Conservation (phyloP, 1,140 invertebrate species). For the Rhagoletis zephyria region DNA sequence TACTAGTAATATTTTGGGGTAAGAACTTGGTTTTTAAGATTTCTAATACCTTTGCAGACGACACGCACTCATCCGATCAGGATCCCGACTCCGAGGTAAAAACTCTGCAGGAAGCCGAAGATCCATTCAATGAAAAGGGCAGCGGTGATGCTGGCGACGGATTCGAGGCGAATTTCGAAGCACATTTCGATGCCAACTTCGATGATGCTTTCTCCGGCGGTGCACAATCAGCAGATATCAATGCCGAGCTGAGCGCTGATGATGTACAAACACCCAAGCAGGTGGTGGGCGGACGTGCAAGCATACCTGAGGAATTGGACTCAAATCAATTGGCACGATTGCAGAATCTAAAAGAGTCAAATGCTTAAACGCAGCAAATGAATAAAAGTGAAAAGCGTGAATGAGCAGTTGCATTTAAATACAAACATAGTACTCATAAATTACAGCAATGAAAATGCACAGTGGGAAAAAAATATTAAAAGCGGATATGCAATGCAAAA, state of each 20-base stretch:
- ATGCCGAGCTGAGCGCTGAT: conserved; percentile 58
- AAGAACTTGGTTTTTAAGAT: too few species aligned
- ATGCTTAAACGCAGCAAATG: conserved; percentile 78
- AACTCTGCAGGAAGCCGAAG: conserved; percentile 65
- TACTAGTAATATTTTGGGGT: too few species aligned
- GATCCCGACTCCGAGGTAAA: conserved; percentile 66
- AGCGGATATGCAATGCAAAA: too few species aligned
- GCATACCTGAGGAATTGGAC: conserved; percentile 88
- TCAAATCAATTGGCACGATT: conserved; percentile 87
- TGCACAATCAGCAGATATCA: conserved; percentile 63
- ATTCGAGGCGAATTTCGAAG: conserved; percentile 70
- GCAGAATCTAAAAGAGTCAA: conserved; percentile 89
- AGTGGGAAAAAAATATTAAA: too few species aligned
- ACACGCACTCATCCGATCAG: conserved; percentile 63
- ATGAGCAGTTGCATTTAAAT: background rate
- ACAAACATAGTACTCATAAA: background rate
- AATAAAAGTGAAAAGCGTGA: too few species aligned
- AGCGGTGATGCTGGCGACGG: conserved; percentile 58
- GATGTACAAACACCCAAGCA: conserved; percentile 77
- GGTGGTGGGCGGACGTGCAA: conserved; percentile 81
- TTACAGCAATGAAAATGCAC: too few species aligned
- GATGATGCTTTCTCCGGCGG: conserved; percentile 70
- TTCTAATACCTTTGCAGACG: conserved; percentile 62
- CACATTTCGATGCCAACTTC: conserved; percentile 66
- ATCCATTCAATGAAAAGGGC: conserved; percentile 69